phyloP scores from a whole-genome alignment of 2,113 vertebrate species.

The Dipodomys merriami region DNA sequence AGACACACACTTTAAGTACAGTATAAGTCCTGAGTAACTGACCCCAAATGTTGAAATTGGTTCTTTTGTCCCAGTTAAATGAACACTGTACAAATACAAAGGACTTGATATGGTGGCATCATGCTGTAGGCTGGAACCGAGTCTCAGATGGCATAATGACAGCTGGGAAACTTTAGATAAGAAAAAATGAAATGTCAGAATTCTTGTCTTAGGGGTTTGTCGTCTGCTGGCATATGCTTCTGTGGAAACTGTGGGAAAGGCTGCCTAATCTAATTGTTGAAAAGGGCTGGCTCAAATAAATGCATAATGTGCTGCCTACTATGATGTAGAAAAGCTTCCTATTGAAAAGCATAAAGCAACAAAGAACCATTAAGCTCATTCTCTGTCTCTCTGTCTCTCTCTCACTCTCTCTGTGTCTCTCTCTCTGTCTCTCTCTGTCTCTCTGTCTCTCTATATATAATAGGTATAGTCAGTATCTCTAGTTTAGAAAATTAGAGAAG shows the following conservation, averaged over 20 bases:
- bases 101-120: not conserved
- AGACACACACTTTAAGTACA: constrained; percentile 8
- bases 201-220: constrained; percentile 29
- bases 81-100: constrained; percentile 69
- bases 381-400: too few relatives aligned
- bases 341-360: constrained; percentile 32
- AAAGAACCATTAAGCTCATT: not conserved
- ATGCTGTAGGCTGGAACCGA: not conserved
- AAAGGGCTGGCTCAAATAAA: constrained; percentile 16
- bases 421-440: too few relatives aligned
- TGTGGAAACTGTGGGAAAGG: constrained; percentile 13
- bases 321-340: not conserved
- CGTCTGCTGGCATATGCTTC: constrained; percentile 15
- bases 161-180: constrained; percentile 72
- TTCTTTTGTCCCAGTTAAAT: constrained; percentile 57
- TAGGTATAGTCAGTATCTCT: constrained; percentile 6
- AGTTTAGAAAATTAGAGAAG: constrained; percentile 57
- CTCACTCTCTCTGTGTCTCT: too few relatives aligned
- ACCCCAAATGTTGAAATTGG: constrained; percentile 67
- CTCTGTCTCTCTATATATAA: not conserved
- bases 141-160: constrained; percentile 54
- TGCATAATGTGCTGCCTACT: not conserved
- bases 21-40: constrained; percentile 40
- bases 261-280: constrained; percentile 51
- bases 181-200: constrained; percentile 75